A percentile compares a stretch with the other conserved stretches of the same genome.
Evolutionary conservation across 53 echinoderm and acorn worm genomes (phyloP).

Genomic region (Mesocentrotus franciscanus): DNA sequence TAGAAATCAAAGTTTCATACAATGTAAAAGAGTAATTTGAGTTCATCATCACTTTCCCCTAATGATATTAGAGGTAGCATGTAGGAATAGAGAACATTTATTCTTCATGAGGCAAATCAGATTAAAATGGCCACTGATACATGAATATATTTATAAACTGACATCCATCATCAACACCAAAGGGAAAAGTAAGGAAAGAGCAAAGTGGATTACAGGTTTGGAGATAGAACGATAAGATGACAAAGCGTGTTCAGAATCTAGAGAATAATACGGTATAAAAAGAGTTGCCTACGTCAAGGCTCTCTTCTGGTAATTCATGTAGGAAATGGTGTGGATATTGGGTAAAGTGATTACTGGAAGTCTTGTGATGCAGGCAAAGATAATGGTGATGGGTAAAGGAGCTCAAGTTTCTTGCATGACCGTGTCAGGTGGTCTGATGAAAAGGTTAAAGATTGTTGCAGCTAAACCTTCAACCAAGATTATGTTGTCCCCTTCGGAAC

Average conservation of each 20-base stretch:
- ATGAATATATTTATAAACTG: slow-evolving; percentile 25
- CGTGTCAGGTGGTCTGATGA: neutral
- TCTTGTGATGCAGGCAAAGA: slow-evolving; percentile 12
- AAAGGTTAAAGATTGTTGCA: slow-evolving; percentile 21
- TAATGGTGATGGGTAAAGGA: slow-evolving; percentile 18
- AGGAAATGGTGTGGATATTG: slow-evolving; percentile 45
- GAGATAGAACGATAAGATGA: slow-evolving; percentile 37
- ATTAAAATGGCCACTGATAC: slow-evolving; percentile 26
- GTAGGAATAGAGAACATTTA: neutral
- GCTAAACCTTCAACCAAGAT: neutral
- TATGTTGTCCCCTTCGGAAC: neutral
- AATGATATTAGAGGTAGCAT: neutral
- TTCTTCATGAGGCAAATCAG: neutral
- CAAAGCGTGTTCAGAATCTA: neutral
- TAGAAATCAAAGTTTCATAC: neutral
- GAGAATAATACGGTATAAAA: neutral
- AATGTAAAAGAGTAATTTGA: neutral
- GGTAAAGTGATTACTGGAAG: slow-evolving; percentile 45
- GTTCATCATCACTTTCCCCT: slow-evolving; percentile 9
- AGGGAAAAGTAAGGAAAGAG: slow-evolving; percentile 31
- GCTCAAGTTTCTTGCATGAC: neutral
- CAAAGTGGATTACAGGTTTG: slow-evolving; percentile 26
- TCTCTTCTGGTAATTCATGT: slow-evolving; percentile 26
- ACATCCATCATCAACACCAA: slow-evolving; percentile 31
- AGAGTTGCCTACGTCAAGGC: slow-evolving; percentile 31